Evolutionary conservation across 2,888 invertebrate species (phyloP).

Genomic region (Acanthosepion esculentum): DNA sequence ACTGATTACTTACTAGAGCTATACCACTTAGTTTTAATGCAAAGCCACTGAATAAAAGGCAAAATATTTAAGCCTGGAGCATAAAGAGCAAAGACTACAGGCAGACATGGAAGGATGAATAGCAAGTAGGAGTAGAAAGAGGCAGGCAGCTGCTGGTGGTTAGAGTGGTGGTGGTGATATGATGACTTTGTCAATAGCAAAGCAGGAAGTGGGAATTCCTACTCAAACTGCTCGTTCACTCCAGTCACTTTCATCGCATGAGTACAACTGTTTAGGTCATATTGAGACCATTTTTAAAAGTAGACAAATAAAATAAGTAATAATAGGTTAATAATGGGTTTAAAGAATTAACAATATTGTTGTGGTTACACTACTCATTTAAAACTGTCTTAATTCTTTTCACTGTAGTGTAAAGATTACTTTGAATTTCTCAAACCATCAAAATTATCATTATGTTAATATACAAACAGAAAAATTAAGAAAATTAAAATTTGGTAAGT

Average conservation of each 20-base stretch:
- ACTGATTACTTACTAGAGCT: slow-evolving; percentile 8
- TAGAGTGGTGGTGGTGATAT: neutral
- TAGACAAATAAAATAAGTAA: neutral
- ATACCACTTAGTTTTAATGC: neutral
- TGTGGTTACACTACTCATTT: neutral
- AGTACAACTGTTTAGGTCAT: slow-evolving; percentile 1
- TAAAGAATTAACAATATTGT: neutral
- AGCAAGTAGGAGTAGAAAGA: neutral
- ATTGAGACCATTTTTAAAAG: neutral
- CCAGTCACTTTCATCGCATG: slow-evolving; percentile 2
- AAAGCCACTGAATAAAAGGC: slow-evolving; percentile 12
- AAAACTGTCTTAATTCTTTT: neutral
- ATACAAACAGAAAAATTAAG: neutral
- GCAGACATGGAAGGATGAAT: slow-evolving; percentile 33
- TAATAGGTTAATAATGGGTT: neutral
- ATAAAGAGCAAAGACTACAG: slow-evolving; percentile 13
- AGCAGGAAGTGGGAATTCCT: slow-evolving; percentile 33
- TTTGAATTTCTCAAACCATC: neutral
- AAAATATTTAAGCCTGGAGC: slow-evolving; percentile 3
- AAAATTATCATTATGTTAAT: neutral
- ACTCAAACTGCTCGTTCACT: neutral
- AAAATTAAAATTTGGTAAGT: neutral
- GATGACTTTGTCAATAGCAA: slow-evolving; percentile 1
- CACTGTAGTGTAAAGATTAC: neutral
- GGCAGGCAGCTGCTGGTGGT: slow-evolving; percentile 6